Percentiles rank a stretch among this genome's conserved stretches.
Conservation (phyloP, 2,797 vertebrate genomes). For the Phoebastria nigripes region DNA sequence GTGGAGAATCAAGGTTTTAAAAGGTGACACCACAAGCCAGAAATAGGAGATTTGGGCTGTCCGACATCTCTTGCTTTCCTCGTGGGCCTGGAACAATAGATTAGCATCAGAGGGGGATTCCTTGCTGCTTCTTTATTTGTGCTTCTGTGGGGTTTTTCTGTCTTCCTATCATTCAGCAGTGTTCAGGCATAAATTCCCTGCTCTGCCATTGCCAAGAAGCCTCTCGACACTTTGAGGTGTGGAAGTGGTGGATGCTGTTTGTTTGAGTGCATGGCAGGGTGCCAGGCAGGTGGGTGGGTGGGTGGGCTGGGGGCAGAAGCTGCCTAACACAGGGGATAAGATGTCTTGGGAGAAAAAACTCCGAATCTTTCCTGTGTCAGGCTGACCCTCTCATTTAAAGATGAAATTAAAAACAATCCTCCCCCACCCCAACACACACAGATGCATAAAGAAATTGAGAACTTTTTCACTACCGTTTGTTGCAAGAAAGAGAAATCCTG, state of each 20-base stretch:
- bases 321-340: background rate
- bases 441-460: background rate
- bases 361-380: background rate
- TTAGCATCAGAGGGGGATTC: background rate
- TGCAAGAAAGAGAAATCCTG: background rate
- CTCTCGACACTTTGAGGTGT: background rate
- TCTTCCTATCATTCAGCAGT: background rate
- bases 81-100: background rate
- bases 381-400: background rate
- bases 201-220: background rate
- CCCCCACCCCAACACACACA: background rate
- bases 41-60: background rate
- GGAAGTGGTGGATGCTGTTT: background rate
- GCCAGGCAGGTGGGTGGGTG: background rate
- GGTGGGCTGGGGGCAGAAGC: background rate
- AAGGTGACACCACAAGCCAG: background rate
- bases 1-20: background rate
- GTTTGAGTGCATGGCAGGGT: background rate
- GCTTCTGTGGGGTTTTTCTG: background rate
- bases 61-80: background rate
- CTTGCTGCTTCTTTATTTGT: background rate
- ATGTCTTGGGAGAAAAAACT: background rate
- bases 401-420: background rate
- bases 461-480: background rate
- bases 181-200: background rate